These are phyloP conservation scores for Melanotaenia parkinsoni DNA, from an alignment of 2,797 vertebrate species.

Conservation along the genomic window DNA sequence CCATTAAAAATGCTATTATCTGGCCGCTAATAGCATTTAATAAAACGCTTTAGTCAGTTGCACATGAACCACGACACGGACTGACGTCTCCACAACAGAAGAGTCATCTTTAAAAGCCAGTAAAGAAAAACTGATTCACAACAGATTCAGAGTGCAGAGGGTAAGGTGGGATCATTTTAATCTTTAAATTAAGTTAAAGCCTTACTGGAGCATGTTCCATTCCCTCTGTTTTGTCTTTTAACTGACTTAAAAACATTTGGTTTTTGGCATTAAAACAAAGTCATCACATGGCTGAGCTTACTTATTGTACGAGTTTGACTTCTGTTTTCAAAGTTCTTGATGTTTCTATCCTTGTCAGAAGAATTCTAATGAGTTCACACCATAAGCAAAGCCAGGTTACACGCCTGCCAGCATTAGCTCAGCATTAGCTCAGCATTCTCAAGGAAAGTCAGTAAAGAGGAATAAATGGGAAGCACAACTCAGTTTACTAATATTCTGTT, in stretches of 20 bases:
- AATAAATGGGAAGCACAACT: constrained; percentile 11
- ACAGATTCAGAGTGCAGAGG: constrained; percentile 39
- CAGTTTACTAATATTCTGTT: neutral
- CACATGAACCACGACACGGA: constrained; percentile 50
- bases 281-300: constrained; percentile 18
- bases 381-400: constrained; percentile 32
- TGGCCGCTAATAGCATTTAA: constrained; percentile 43
- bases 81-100: constrained; percentile 60
- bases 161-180: constrained; percentile 9
- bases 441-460: constrained; percentile 9
- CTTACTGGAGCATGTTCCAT: neutral
- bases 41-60: constrained; percentile 45
- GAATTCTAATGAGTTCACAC: constrained; percentile 48
- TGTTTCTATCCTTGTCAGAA: constrained; percentile 35
- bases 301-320: constrained; percentile 38
- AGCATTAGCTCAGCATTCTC: constrained; percentile 6
- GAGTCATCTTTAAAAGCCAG: constrained; percentile 58
- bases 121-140: constrained; percentile 63
- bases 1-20: constrained; percentile 15
- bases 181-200: constrained; percentile 33
- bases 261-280: neutral
- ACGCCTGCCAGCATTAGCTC: constrained; percentile 23
- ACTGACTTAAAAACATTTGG: constrained; percentile 15
- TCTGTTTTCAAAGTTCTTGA: constrained; percentile 37
- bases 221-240: neutral